Conservation (phyloP, 2,113 vertebrate genomes). For the Typhlomys cinereus region DNA sequence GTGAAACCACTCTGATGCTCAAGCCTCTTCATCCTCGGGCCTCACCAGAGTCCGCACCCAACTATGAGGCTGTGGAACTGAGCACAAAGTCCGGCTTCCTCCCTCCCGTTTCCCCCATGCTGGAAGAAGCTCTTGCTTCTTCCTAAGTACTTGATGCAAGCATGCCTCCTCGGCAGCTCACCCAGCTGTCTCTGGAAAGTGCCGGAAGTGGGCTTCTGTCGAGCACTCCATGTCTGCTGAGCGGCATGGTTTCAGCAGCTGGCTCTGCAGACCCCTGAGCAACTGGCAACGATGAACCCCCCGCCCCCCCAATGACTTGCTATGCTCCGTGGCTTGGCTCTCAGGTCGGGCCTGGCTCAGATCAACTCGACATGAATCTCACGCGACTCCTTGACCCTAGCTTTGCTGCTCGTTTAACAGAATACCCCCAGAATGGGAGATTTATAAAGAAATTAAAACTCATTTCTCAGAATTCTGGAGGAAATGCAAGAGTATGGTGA, state of each 20-base stretch:
- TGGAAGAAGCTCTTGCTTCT: not conserved
- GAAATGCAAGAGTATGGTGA: not conserved
- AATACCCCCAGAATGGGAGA: not conserved
- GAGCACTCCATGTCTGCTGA: not conserved
- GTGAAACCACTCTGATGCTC: not conserved
- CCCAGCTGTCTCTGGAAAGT: not conserved
- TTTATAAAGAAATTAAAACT: not conserved
- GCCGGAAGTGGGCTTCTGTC: too few species aligned
- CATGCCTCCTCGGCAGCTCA: not conserved
- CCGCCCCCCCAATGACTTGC: not conserved
- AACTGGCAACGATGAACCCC: not conserved
- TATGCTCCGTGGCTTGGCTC: not conserved
- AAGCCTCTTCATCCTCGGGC: not conserved
- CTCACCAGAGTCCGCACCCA: too few species aligned
- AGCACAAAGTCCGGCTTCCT: not conserved
- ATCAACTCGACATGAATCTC: not conserved
- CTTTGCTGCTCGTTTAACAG: not conserved
- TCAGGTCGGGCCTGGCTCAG: not conserved
- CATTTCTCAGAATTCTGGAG: not conserved
- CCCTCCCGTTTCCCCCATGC: not conserved
- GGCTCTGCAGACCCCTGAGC: accelerated
- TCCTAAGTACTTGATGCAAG: not conserved
- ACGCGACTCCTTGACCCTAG: not conserved
- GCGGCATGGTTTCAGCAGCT: accelerated
- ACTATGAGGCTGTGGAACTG: not conserved